Evolutionary conservation across 2,113 vertebrate species (phyloP), one percentile per base, ranked within the genome.

Genomic region (Gavia stellata): DNA sequence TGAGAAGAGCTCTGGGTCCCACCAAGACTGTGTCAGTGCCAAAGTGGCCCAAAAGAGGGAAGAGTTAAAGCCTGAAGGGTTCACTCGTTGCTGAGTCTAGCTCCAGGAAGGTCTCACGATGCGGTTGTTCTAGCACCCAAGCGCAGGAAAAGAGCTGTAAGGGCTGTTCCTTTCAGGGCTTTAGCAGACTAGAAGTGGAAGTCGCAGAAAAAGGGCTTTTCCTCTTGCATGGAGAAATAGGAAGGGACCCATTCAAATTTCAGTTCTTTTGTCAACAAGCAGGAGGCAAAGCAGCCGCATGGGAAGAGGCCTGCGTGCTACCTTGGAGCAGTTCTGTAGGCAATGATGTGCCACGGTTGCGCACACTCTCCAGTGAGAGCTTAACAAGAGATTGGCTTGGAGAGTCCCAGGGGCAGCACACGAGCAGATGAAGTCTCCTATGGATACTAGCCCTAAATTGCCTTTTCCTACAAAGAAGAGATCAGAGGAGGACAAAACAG

Each of bases 181-280:
- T 28, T 14, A 25, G 29, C 1, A 4, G 20, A 5, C 44, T 17
- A 8, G 44, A 21, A n/a, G 20, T 12, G 66, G 47, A 9, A 13
- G 5, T 14, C 10, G 0, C 4, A 28, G 28, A 2, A 19, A 50
- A 53, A 25, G 23, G 16, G 10, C 0, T 47, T 81, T 84, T 62
- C 56, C 47, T 42, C 23, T 31, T 10, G 25, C 16, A 3, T 2
- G 21, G 74, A 28, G 33, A 56, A 78, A 33, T 28, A 24, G 3
- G 0, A 15, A 17, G 24, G 47, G 50, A 24, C 49, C 25, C 34
- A 0, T 38, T 56, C 53, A 47, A 13, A 50, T 26, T 3, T 4
- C 42, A 7, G 58, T 2, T 29, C 16, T 55, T 58, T 14, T 44
- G 58, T 33, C 70, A 55, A 2, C 21, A 18, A 18, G 7, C 7